Percentiles rank a stretch among this genome's conserved stretches.
phyloP scores from a whole-genome alignment of 35 echinoderm and acorn worm species.

The Diadema setosum region DNA sequence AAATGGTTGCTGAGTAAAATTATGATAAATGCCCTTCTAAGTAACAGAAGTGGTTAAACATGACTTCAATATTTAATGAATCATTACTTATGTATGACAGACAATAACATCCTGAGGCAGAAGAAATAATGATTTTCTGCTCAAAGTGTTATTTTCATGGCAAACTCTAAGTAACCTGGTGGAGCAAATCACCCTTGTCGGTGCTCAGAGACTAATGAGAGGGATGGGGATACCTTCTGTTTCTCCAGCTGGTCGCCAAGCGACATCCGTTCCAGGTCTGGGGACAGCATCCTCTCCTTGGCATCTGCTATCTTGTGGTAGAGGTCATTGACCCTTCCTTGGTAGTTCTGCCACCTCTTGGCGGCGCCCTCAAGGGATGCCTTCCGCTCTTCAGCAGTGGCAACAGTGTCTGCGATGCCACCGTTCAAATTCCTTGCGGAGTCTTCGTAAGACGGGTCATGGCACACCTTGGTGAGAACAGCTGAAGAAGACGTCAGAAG shows the following conservation, averaged over 20 bases:
- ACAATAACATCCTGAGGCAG: too few species aligned
- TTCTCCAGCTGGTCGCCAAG: slow-evolving; percentile 64
- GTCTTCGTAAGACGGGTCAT: slow-evolving; percentile 24
- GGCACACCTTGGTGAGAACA: slow-evolving; percentile 41
- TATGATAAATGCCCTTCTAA: too few species aligned
- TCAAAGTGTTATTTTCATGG: too few species aligned
- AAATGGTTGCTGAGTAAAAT: too few species aligned
- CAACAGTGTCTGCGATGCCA: background rate
- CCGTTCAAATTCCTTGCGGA: slow-evolving; percentile 21
- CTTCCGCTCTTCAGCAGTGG: slow-evolving; percentile 8
- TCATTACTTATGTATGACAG: too few species aligned
- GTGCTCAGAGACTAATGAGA: too few species aligned
- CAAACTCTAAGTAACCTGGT: too few species aligned
- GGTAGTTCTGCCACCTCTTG: slow-evolving; percentile 59
- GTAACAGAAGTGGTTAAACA: too few species aligned
- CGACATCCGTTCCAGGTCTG: slow-evolving; percentile 60
- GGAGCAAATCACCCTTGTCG: too few species aligned
- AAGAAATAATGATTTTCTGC: background rate
- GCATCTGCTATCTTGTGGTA: slow-evolving; percentile 28
- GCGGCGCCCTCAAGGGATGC: slow-evolving; percentile 16
- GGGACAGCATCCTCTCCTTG: slow-evolving; percentile 61
- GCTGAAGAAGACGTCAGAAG: slow-evolving; percentile 8
- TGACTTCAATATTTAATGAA: too few species aligned
- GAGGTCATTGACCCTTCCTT: slow-evolving; percentile 41
- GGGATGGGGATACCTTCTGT: slow-evolving; percentile 83